A percentile compares a stretch with the other conserved stretches of the same genome.
These are phyloP conservation scores for Crematogaster levior DNA, from an alignment of 2,888 invertebrate genomes.

Conservation along the genomic window DNA sequence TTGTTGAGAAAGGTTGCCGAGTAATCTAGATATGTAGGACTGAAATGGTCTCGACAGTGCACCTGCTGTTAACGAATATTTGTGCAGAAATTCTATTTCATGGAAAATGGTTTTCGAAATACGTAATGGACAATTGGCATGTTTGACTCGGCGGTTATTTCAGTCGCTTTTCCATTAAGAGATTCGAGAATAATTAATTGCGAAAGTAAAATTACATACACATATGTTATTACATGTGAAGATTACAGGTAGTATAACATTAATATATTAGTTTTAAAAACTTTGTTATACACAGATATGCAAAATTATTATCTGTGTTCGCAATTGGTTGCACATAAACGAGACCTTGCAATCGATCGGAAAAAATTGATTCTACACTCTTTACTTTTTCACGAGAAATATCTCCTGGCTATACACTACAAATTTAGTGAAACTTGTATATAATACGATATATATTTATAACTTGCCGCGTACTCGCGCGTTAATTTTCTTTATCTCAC, in stretches of 20 bases:
- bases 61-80: slow-evolving; percentile 8
- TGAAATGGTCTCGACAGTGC: not conserved
- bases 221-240: not conserved
- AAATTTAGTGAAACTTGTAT: not conserved
- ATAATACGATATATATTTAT: slow-evolving; percentile 1
- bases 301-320: too few relatives aligned
- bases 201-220: not conserved
- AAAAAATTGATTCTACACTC: not conserved
- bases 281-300: not conserved
- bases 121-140: not conserved
- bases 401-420: not conserved
- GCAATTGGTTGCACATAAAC: not conserved
- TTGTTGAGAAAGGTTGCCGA: not conserved
- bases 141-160: not conserved
- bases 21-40: slow-evolving; percentile 24
- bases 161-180: not conserved
- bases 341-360: not conserved
- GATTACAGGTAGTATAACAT: not conserved
- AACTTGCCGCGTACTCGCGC: not conserved
- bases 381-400: not conserved
- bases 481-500: slow-evolving; percentile 8
- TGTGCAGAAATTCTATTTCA: slow-evolving; percentile 16
- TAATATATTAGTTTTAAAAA: not conserved
- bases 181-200: not conserved
- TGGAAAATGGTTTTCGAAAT: slow-evolving; percentile 12